Percentiles rank a stretch among this genome's conserved stretches.
Evolutionary conservation across 2,797 vertebrate genomes (phyloP).

Genomic region (Acipenser oxyrinchus): DNA sequence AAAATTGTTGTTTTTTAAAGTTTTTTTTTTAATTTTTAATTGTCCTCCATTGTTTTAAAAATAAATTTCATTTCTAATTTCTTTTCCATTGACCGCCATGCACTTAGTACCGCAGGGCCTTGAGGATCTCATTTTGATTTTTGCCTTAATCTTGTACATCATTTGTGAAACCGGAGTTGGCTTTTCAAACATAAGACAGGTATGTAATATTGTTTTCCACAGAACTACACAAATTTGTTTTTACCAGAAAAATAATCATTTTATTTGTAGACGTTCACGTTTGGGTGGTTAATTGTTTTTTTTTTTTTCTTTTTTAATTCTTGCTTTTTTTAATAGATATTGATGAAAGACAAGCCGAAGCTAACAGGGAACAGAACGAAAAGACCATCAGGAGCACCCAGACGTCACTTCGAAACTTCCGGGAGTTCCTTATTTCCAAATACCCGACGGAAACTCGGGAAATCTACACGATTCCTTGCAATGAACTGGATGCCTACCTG

Average conservation of each 20-base stretch:
- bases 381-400: conserved; percentile 76
- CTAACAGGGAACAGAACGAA: conserved; percentile 73
- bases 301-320: background rate
- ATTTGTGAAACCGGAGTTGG: conserved; percentile 50
- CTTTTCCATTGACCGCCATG: conserved; percentile 31
- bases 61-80: conserved; percentile 24
- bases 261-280: conserved; percentile 25
- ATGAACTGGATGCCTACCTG: conserved; percentile 69
- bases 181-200: conserved; percentile 35
- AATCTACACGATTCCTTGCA: conserved; percentile 70
- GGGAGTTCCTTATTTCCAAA: conserved; percentile 72
- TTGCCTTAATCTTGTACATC: conserved; percentile 26
- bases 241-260: conserved; percentile 32
- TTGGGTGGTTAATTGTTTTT: conserved; percentile 4
- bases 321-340: conserved; percentile 44
- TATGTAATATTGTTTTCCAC: conserved; percentile 35
- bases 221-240: conserved; percentile 26
- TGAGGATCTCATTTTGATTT: conserved; percentile 32
- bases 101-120: conserved; percentile 27
- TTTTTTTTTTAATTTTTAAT: background rate
- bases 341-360: conserved; percentile 66
- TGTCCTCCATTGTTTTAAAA: conserved; percentile 29
- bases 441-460: conserved; percentile 70
- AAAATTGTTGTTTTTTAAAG: background rate
- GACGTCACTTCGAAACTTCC: conserved; percentile 71